Base-by-base conservation (phyloP, 37 sponge, comb jelly and placozoan genomes). In the Haliclona indistincta region DNA sequence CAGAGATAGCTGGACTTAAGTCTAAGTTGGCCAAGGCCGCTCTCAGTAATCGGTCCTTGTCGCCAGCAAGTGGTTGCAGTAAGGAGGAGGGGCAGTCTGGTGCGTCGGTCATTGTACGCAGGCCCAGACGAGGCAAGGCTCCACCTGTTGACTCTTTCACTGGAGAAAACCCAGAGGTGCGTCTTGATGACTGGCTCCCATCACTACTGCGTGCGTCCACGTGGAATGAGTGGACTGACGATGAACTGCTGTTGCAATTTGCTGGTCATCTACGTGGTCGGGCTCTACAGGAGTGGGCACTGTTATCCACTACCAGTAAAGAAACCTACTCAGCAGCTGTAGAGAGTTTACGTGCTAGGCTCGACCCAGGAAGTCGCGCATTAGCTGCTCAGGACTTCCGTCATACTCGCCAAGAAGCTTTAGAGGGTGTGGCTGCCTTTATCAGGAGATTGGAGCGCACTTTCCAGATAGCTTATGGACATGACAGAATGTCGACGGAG, bases 301-400 rank as follows among this genome's bases (percentile, higher is more conserved):
- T 71, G 45, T 29, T 62, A 7, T 15, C 64, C 32, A 11, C 29
- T 25, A 38, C 17, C 0, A 17, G 41, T 10, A 63, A 28, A 19
- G 26, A 17, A 17, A 49, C 25, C 33, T 36, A 54, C 3, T 34
- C 22, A 6, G 33, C 40, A 5, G 78, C 73, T 3, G 54, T 70
- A 2, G 25, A 42, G 13, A 2, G 39, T 34, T n/a, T 84, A 42
- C 45, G 54, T 23, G 25, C 4, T 26, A 35, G 81, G 5, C 53
- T 86, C 10, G 81, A 86, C n/a, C 76, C 80, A 17, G 73, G 75
- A 7, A 52, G 71, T 20, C 32, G 43, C 25, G 61, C 68, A 22
- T 36, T 86, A 37, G 87, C 76, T 4, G 87, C 75, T 20, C 81
- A 86, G 70, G 87, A 80, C 34, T 86, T 86, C 63, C 56, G 86